Evolutionary conservation across 2,113 vertebrate genomes (phyloP), one percentile per base, ranked within the genome.

Genomic region (Protobothrops mucrosquamatus): DNA sequence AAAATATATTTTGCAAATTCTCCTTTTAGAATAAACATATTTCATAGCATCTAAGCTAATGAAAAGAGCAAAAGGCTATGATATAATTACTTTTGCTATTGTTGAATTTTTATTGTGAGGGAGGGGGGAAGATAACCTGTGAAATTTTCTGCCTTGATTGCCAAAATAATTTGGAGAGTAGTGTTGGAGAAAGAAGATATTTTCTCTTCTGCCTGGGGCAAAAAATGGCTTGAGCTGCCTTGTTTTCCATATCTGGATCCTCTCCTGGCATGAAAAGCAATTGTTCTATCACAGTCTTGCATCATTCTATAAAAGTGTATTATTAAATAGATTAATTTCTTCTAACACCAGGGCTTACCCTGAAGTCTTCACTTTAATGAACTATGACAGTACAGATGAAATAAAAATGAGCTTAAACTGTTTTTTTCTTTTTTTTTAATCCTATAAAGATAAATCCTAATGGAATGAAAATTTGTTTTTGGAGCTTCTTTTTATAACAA

Each of bases 241-340:
- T 59, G 5, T n/a, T 88, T 15, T 61, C 22, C 39, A 57, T 89
- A 39, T 22, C 12, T 61, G 87, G 57, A 91, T 55, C 86, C 34
- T 43, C n/a, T 39, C 57, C 86, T 92, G 29, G 59, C 26, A 69
- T 54, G 48, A 69, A 69, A 51, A 69, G 51, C 86, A 88, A 69
- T 54, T 92, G 86, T 92, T 92, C 86, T 64, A 88, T 54, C 85
- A 59, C 10, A 59, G 46, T 64, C 48, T 92, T 61, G 56, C 57
- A 92, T 88, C 57, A 69, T 48, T 52, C 57, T 92, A 39, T 52
- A 88, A 92, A 64, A 92, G 57, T 92, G 56, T 46, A 46, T 92
- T 87, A 87, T 87, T 92, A 92, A 87, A 88, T 69, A 92, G 46
- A 92, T 88, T 88, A 92, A 92, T 92, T 92, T 88, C 85, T 92